phyloP scores from a whole-genome alignment of 2,797 vertebrate genomes.

The Phoebastria nigripes region DNA sequence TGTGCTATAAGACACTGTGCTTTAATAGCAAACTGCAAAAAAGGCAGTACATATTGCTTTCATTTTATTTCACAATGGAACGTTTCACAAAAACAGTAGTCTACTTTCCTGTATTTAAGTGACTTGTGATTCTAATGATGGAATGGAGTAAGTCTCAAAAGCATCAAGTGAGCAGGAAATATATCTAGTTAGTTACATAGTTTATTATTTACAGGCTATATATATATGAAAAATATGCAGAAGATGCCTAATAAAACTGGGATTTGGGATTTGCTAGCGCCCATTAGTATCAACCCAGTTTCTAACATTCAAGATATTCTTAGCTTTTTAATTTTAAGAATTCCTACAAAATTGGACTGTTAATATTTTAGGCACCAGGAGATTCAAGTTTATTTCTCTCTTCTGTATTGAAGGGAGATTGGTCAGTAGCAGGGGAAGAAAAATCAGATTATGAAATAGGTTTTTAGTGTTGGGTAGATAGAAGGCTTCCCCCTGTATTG shows the following conservation, averaged over 20 bases:
- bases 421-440: conserved; percentile 34
- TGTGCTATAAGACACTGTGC: conserved; percentile 73
- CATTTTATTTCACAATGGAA: conserved; percentile 66
- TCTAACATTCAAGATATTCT: conserved; percentile 56
- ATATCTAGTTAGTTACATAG: conserved; percentile 61
- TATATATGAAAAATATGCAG: conserved; percentile 55
- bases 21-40: conserved; percentile 66
- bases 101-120: conserved; percentile 67
- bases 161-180: conserved; percentile 72
- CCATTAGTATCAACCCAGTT: conserved; percentile 58
- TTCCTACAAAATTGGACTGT: conserved; percentile 63
- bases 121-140: conserved; percentile 66
- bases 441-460: background rate
- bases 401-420: conserved; percentile 13
- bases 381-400: conserved; percentile 67
- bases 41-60: conserved; percentile 68
- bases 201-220: conserved; percentile 67
- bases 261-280: conserved; percentile 50
- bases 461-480: conserved; percentile 5
- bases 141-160: conserved; percentile 76
- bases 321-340: conserved; percentile 1
- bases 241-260: conserved; percentile 44
- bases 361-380: conserved; percentile 72
- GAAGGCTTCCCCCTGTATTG: background rate
- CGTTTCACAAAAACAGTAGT: conserved; percentile 72